A percentile compares a stretch with the other conserved stretches of the same genome.
phyloP scores from a whole-genome alignment of 2,797 vertebrate genomes.

The Manis crassicaudata region DNA sequence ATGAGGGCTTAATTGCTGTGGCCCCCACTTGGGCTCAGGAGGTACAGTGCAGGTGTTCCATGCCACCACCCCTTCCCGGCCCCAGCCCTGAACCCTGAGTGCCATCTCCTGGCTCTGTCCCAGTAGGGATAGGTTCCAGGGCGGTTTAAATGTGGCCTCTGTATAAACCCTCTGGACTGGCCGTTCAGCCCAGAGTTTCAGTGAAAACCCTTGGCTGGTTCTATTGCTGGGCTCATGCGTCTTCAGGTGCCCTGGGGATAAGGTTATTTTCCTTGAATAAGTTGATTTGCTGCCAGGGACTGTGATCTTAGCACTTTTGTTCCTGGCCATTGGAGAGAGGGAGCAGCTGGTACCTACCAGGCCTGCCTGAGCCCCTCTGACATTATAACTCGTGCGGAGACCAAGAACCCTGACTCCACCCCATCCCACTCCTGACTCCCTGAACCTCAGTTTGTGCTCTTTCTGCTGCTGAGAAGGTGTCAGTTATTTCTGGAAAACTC shows the following conservation, averaged over 20 bases:
- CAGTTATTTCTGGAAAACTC: not conserved
- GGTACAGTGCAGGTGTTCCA: not conserved
- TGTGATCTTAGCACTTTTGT: not conserved
- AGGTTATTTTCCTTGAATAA: not conserved
- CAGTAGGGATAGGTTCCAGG: not conserved
- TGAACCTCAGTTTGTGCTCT: not conserved
- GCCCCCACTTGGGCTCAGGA: not conserved
- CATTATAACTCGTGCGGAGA: not conserved
- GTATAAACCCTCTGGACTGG: not conserved
- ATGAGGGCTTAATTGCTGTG: conserved; percentile 19
- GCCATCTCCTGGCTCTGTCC: not conserved
- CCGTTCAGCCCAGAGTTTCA: not conserved
- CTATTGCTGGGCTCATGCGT: not conserved
- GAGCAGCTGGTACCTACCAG: not conserved
- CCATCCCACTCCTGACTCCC: not conserved
- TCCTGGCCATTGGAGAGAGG: not conserved
- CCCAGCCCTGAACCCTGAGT: not conserved
- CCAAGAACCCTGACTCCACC: not conserved
- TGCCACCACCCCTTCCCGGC: not conserved
- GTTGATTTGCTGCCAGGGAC: not conserved
- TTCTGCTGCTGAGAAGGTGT: not conserved
- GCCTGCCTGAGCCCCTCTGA: no score
- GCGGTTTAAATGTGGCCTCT: not conserved
- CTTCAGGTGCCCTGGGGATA: not conserved
- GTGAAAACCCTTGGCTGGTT: not conserved